phyloP scores from a whole-genome alignment of 2,888 invertebrate genomes.

The Rhagium mordax region DNA sequence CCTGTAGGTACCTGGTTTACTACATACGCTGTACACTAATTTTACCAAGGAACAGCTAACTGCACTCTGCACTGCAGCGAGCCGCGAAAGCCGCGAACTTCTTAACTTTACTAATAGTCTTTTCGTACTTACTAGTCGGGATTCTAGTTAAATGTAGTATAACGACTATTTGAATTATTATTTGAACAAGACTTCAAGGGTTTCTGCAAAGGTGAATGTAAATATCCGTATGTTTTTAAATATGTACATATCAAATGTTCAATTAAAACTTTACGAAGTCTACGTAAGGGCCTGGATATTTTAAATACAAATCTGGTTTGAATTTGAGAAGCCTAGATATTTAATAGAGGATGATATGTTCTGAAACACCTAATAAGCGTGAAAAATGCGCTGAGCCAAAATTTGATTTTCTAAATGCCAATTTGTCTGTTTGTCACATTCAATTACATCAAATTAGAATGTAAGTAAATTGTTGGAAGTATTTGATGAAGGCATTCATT shows the following conservation, averaged over 20 bases:
- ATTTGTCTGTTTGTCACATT: no score
- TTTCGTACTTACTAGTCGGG: conserved; percentile 46
- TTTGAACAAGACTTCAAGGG: conserved; percentile 44
- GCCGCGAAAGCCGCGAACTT: conserved; percentile 42
- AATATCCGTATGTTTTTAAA: conserved; percentile 35
- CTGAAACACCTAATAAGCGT: no score
- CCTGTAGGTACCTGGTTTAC: no score
- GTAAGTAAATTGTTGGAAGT: no score
- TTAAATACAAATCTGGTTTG: not conserved
- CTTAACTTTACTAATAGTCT: conserved; percentile 48
- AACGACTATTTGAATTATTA: conserved; percentile 47
- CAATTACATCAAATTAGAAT: no score
- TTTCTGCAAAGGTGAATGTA: conserved; percentile 28
- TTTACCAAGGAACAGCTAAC: conserved; percentile 33
- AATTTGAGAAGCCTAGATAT: not conserved
- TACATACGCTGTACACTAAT: conserved; percentile 22
- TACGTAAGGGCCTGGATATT: not conserved
- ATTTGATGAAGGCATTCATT: no score
- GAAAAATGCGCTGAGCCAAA: no score
- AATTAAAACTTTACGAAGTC: not conserved
- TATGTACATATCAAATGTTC: not conserved
- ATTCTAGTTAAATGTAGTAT: conserved; percentile 50
- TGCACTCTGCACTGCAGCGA: conserved; percentile 43
- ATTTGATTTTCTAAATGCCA: no score
- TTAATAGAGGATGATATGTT: no score